phyloP scores from a whole-genome alignment of 1,140 invertebrate genomes.

The Drosophila lini region DNA sequence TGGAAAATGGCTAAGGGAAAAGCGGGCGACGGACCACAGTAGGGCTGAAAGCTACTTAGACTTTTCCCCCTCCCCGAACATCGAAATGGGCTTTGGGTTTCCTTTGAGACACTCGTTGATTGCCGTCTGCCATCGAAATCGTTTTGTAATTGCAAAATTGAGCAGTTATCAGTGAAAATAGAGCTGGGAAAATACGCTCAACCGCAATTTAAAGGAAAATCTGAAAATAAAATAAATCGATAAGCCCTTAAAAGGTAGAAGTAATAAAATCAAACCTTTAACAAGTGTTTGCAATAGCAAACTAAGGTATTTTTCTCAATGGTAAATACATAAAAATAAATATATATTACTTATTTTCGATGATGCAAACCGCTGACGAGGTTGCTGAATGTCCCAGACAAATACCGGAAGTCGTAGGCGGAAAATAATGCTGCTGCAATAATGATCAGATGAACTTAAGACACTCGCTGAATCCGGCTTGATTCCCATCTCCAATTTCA shows the following conservation, averaged over 20 bases:
- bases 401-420: slow-evolving; percentile 36
- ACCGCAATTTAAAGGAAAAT: background rate
- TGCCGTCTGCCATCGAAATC: slow-evolving; percentile 52
- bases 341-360: slow-evolving; percentile 2
- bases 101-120: slow-evolving; percentile 40
- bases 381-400: slow-evolving; percentile 1
- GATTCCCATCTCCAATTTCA: slow-evolving; percentile 34
- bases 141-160: slow-evolving; percentile 51
- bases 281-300: background rate
- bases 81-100: slow-evolving; percentile 3
- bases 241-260: background rate
- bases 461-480: slow-evolving; percentile 20
- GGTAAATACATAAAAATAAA: no score
- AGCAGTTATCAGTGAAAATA: slow-evolving; percentile 13
- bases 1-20: background rate
- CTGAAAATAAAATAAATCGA: background rate
- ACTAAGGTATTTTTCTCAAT: no score
- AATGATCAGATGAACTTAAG: slow-evolving; percentile 31
- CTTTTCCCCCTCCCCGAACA: background rate
- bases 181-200: background rate
- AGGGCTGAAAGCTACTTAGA: slow-evolving; percentile 23
- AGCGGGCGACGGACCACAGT: slow-evolving; percentile 3
- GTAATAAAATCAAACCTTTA: background rate
- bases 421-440: slow-evolving; percentile 19
- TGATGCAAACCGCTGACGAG: slow-evolving; percentile 2